A percentile compares a stretch with the other conserved stretches of the same genome.
These are phyloP conservation scores for Drosophila mauritiana DNA, from an alignment of 1,140 invertebrate genomes.

Conservation along the genomic window DNA sequence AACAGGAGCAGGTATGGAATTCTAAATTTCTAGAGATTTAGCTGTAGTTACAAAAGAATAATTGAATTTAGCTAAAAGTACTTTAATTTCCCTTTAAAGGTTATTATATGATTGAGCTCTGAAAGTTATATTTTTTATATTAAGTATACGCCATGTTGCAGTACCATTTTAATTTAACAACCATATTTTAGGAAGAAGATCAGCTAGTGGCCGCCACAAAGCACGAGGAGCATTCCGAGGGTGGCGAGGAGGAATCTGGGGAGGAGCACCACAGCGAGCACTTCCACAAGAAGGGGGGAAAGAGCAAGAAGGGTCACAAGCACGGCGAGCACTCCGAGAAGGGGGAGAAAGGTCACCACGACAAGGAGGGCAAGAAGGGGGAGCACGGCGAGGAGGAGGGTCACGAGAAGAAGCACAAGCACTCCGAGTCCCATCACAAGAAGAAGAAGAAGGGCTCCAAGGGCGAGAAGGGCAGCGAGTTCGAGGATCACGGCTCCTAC, in stretches of 20 bases:
- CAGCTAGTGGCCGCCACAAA: slow-evolving; percentile 81
- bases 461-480: slow-evolving; percentile 88
- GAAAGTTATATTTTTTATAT: background rate
- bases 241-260: slow-evolving; percentile 86
- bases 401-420: slow-evolving; percentile 91
- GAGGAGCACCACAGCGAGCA: slow-evolving; percentile 87
- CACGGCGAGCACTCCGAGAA: slow-evolving; percentile 70
- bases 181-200: slow-evolving; percentile 26
- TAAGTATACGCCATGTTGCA: slow-evolving; percentile 1
- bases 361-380: slow-evolving; percentile 89
- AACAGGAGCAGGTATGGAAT: slow-evolving; percentile 8
- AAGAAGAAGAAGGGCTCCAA: slow-evolving; percentile 91
- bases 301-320: slow-evolving; percentile 85
- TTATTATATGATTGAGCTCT: too few relatives aligned
- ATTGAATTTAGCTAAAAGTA: too few relatives aligned
- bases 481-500: slow-evolving; percentile 87
- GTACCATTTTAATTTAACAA: background rate
- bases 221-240: slow-evolving; percentile 63
- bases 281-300: slow-evolving; percentile 86
- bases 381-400: slow-evolving; percentile 90
- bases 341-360: slow-evolving; percentile 89
- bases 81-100: too few relatives aligned
- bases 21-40: background rate
- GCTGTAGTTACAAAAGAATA: too few relatives aligned
- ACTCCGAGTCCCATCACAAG: slow-evolving; percentile 90